A percentile compares a stretch with the other conserved stretches of the same genome.
phyloP scores from a whole-genome alignment of 2,797 vertebrate species.

The Onychomys leucogaster region DNA sequence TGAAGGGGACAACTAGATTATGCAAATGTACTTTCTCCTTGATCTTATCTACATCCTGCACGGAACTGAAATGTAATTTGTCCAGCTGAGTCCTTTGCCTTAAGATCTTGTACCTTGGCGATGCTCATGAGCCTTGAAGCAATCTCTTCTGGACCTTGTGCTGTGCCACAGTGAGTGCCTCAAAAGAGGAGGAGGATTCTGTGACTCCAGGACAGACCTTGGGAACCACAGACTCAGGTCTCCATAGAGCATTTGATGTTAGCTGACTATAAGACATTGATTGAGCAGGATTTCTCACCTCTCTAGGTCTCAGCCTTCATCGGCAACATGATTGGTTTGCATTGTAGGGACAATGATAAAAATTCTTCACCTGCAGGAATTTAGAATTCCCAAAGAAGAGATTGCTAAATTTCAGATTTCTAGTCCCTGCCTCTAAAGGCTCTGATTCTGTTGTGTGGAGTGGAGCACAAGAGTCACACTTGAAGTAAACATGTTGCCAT shows the following conservation, averaged over 20 bases:
- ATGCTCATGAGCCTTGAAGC: background rate
- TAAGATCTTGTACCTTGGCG: background rate
- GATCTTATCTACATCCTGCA: background rate
- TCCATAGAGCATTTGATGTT: background rate
- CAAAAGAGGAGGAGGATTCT: no score
- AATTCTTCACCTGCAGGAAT: background rate
- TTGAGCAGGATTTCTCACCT: background rate
- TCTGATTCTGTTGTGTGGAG: background rate
- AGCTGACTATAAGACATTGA: background rate
- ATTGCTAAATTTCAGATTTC: constrained; percentile 23
- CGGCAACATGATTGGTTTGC: background rate
- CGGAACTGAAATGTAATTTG: background rate
- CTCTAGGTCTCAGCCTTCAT: background rate
- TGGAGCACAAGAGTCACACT: background rate
- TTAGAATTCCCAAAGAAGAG: background rate
- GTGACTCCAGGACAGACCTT: background rate
- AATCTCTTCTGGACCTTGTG: background rate
- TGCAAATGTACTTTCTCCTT: background rate
- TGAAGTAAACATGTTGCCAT: background rate
- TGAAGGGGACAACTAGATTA: background rate
- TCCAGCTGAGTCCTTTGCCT: background rate
- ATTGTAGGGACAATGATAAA: background rate
- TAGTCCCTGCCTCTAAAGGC: background rate
- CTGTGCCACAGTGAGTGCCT: background rate
- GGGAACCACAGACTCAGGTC: background rate